These are phyloP conservation scores for Pachycephala philippinensis DNA, from an alignment of 2,113 vertebrate genomes.

Conservation along the genomic window DNA sequence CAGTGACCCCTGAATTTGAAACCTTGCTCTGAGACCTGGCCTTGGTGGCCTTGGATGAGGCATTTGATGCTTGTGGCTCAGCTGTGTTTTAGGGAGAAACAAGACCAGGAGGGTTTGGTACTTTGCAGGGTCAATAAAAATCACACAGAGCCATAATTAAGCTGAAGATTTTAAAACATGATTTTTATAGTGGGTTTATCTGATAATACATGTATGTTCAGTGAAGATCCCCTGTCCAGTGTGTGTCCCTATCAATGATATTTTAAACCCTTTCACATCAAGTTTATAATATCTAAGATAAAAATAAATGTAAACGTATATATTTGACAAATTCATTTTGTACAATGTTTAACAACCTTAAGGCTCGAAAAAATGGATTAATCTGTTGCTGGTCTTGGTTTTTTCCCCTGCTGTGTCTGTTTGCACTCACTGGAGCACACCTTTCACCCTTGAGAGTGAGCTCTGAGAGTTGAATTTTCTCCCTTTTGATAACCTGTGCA, in stretches of 20 bases:
- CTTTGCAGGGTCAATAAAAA: not conserved
- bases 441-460: not conserved
- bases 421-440: not conserved
- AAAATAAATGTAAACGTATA: not conserved
- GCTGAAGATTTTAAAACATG: not conserved
- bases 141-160: not conserved
- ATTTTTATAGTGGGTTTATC: not conserved
- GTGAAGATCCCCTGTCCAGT: not conserved
- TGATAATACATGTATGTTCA: not conserved
- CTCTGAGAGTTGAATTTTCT: not conserved
- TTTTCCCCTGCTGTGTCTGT: not conserved
- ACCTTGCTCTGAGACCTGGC: not conserved
- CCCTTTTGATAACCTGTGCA: not conserved
- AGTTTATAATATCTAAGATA: not conserved
- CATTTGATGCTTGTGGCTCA: not conserved
- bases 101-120: not conserved
- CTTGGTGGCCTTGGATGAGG: not conserved
- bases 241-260: fast-evolving
- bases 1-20: not conserved
- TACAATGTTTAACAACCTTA: not conserved
- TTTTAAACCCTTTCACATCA: not conserved
- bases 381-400: not conserved
- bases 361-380: not conserved
- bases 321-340: not conserved
- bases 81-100: not conserved